phyloP scores from a whole-genome alignment of 2,113 vertebrate species.

The Dolichallabes microphthalmus region DNA sequence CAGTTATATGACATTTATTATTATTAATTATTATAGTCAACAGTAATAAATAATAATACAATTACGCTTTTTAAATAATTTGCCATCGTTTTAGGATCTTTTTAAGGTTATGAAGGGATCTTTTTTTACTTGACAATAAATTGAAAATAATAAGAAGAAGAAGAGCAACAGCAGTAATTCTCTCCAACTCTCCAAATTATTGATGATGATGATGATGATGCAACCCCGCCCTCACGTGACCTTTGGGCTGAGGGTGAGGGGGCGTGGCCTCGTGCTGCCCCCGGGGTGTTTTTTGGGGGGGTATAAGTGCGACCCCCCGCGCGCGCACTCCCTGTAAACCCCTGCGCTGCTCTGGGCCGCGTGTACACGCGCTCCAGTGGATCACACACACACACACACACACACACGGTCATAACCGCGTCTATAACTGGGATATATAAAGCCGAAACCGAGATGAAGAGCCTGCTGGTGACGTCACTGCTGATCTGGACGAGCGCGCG shows the following conservation, averaged over 20 bases:
- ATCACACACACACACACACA: not conserved
- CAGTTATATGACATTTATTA: too few relatives aligned
- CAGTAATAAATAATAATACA: too few relatives aligned
- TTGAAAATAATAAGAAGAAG: too few relatives aligned
- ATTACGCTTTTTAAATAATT: too few relatives aligned
- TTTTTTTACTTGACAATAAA: too few relatives aligned
- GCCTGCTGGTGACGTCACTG: slow-evolving; percentile 24
- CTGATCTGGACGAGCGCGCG: not conserved
- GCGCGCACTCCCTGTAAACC: not conserved
- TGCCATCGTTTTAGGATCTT: too few relatives aligned
- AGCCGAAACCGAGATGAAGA: not conserved
- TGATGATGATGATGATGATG: not conserved
- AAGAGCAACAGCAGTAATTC: too few relatives aligned
- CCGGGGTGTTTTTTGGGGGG: too few relatives aligned
- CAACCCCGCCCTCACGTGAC: not conserved
- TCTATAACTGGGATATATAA: not conserved
- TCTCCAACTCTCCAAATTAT: not conserved
- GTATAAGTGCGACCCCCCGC: slow-evolving; percentile 17
- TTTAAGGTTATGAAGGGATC: too few relatives aligned
- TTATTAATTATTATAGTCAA: too few relatives aligned
- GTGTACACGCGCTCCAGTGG: not conserved
- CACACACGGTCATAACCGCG: not conserved
- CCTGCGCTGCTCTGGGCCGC: not conserved
- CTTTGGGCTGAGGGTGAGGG: not conserved
- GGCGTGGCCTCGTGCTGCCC: not conserved